Evolutionary conservation across 2,113 vertebrate species (phyloP).

Genomic region (Siniperca chuatsi): DNA sequence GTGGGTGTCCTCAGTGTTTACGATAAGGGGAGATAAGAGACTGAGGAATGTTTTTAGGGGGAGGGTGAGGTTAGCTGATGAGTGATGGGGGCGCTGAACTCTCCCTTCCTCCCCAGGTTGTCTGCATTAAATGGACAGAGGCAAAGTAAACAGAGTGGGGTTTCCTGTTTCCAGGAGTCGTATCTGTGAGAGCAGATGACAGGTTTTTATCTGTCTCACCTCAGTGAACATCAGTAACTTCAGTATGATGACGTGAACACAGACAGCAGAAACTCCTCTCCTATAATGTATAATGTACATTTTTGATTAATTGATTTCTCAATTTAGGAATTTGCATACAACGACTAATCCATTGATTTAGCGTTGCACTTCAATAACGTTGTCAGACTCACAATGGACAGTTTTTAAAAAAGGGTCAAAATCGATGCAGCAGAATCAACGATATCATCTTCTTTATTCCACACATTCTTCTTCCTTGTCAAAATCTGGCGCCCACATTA

Average conservation of each 20-base stretch:
- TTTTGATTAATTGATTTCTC: not conserved
- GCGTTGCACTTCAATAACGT: too few species aligned
- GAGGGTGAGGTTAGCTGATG: conserved; percentile 50
- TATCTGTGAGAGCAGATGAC: conserved; percentile 34
- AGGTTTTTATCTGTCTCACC: conserved; percentile 3
- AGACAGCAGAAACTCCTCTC: not conserved
- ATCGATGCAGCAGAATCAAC: too few species aligned
- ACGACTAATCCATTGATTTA: too few species aligned
- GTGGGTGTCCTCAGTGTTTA: conserved; percentile 69
- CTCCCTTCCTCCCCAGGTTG: conserved; percentile 28
- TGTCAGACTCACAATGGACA: too few species aligned
- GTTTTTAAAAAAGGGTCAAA: too few species aligned
- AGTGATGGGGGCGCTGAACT: conserved; percentile 59
- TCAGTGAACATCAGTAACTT: not conserved
- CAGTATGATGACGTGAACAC: not conserved
- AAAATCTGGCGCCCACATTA: too few species aligned
- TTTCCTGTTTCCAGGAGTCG: conserved; percentile 54
- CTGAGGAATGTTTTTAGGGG: conserved; percentile 71
- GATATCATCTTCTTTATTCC: too few species aligned
- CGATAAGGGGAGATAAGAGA: conserved; percentile 76
- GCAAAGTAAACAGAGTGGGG: conserved; percentile 47
- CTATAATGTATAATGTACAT: too few species aligned
- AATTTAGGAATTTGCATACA: too few species aligned
- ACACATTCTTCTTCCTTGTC: too few species aligned
- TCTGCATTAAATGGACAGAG: conserved; percentile 33